Evolutionary conservation across 2,113 vertebrate genomes (phyloP).

Genomic region (Puffinus mauretanicus): DNA sequence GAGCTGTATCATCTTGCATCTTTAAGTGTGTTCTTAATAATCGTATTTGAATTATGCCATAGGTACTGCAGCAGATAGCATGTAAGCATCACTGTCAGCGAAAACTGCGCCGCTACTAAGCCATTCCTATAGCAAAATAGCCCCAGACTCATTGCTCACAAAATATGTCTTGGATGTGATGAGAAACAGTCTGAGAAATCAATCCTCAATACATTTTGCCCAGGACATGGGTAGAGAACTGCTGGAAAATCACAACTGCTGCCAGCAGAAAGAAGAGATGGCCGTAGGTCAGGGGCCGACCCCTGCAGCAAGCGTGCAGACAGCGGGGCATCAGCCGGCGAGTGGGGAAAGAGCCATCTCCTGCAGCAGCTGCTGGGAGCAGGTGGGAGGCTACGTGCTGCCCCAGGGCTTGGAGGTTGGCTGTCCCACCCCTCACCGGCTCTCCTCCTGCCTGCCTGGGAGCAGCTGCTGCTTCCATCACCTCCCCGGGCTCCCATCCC

Average conservation of each 20-base stretch:
- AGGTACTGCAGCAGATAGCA: background rate
- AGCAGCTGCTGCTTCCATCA: background rate
- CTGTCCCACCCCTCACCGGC: background rate
- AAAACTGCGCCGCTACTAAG: background rate
- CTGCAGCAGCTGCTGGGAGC: background rate
- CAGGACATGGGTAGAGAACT: background rate
- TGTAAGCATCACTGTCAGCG: background rate
- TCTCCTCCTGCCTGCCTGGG: background rate
- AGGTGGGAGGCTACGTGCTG: rapidly evolving
- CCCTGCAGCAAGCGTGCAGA: background rate
- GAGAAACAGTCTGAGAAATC: background rate
- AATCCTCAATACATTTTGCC: background rate
- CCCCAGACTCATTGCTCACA: background rate
- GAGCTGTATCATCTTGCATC: background rate
- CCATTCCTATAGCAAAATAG: background rate
- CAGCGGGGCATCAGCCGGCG: rapidly evolving
- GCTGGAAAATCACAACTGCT: background rate
- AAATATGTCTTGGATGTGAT: background rate
- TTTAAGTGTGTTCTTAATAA: background rate
- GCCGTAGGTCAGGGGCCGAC: rapidly evolving
- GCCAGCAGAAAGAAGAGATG: background rate
- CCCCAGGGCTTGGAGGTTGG: rapidly evolving
- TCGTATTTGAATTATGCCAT: background rate
- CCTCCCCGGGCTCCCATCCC: background rate
- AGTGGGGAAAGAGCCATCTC: rapidly evolving